Base-by-base conservation (phyloP, 2,797 vertebrate species). In the Smutsia temminckii region DNA sequence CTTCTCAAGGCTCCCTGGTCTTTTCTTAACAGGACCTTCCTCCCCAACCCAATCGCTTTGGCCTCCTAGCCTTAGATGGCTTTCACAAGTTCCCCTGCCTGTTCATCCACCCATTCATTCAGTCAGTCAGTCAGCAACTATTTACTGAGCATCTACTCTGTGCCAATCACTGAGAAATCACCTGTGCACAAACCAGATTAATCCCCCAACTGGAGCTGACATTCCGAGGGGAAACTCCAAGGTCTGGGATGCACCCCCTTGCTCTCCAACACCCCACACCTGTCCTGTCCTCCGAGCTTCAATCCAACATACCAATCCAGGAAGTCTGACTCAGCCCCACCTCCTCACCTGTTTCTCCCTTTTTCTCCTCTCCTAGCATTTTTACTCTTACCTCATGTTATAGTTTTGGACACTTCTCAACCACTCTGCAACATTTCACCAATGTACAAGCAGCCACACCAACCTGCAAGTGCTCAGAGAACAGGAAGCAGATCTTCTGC, bases 251-350 rank as follows among this genome's bases (percentile, higher is more conserved):
- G 37, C 6, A 1, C 71, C 40, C 64, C 55, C 21, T 12, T 14
- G 17, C n/a, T 5, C 7, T 71, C 40, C 59, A 59, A 13, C 9
- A 29, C 6, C n/a, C 55, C 34, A 5, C 34, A 42, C 27, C n/a
- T 7, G 10, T 27, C n/a, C 7, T 0, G 0, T 77, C 66, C 37
- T 69, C 16, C 1, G 23, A 59, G 29, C 40, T 61, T 37, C 63
- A 34, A 34, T 18, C 66, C 3, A 25, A 66, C 8, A 87, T 64
- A 4, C 29, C 14, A 7, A 14, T 66, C 57, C 46, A 20, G 46
- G 53, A 71, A 11, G 7, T 46, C 17, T 40, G 34, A 8, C 18
- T 46, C 9, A 0, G 29, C 51, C 53, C 5, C 0, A 1, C 46
- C 46, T 46, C 40, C 37, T 6, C 55, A 6, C 40, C 34, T 1